phyloP scores from a whole-genome alignment of 2,113 vertebrate genomes.

The Strix uralensis region DNA sequence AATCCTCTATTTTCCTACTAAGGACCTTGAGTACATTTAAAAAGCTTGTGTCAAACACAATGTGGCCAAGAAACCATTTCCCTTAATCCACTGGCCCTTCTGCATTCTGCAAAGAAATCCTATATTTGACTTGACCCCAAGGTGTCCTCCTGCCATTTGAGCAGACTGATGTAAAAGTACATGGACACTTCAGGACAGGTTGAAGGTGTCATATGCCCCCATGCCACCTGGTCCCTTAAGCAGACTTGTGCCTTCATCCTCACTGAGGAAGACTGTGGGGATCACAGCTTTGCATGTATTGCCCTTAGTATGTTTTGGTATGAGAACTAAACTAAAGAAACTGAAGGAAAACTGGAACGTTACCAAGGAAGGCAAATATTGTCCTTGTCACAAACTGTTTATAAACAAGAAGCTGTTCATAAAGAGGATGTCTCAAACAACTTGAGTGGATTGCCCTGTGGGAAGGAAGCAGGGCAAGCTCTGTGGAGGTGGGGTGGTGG shows the following conservation, averaged over 20 bases:
- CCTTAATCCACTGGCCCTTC: neutral
- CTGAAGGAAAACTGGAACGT: neutral
- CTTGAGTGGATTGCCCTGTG: too few species aligned
- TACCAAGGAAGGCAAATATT: neutral
- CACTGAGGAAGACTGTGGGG: neutral
- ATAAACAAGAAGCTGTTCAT: too few species aligned
- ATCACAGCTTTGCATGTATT: neutral
- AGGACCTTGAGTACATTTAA: neutral
- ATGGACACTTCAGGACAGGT: fast-evolving
- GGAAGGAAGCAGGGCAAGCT: too few species aligned
- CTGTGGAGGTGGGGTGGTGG: too few species aligned
- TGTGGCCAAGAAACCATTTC: neutral
- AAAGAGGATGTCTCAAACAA: too few species aligned
- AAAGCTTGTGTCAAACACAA: neutral
- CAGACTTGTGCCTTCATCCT: neutral
- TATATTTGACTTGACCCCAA: neutral
- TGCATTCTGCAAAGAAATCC: neutral
- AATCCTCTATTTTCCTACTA: neutral
- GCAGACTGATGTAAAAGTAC: neutral
- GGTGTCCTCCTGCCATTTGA: neutral
- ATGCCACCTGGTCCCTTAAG: neutral
- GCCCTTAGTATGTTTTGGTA: neutral
- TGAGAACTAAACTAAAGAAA: neutral
- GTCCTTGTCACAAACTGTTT: too few species aligned
- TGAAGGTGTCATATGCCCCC: neutral